Percentiles rank a stretch among this genome's conserved stretches.
Conservation (phyloP, 2,113 vertebrate genomes). For the Cryptotis parvus region DNA sequence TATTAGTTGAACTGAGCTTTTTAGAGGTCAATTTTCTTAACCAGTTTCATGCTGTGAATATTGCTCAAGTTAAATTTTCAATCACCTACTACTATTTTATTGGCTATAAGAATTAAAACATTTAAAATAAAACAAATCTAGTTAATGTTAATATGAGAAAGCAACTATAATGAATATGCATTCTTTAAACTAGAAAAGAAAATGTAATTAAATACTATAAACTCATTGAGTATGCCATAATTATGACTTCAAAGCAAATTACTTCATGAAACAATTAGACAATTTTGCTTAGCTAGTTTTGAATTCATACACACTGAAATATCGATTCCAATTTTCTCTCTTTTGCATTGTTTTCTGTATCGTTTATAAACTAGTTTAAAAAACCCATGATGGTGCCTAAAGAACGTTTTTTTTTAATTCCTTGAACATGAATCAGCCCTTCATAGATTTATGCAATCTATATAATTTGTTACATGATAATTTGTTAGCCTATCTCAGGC, state of each 20-base stretch:
- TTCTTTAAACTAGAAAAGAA: background rate
- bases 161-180: background rate
- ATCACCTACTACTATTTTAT: background rate
- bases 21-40: background rate
- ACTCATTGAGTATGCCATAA: background rate
- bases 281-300: background rate
- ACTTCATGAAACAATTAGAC: background rate
- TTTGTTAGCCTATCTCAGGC: too few relatives aligned
- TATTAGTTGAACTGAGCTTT: background rate
- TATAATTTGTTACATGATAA: too few relatives aligned
- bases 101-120: background rate
- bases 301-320: background rate
- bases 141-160: background rate
- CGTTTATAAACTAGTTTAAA: background rate
- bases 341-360: background rate
- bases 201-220: background rate
- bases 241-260: background rate
- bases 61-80: background rate
- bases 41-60: background rate
- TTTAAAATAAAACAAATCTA: background rate
- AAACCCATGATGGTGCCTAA: background rate
- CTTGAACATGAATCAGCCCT: background rate
- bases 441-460: too few relatives aligned
- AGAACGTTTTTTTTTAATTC: background rate
- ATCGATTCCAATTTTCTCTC: background rate